These are phyloP conservation scores for Lymantria monacha DNA, from an alignment of 2,888 invertebrate species.

Conservation along the genomic window DNA sequence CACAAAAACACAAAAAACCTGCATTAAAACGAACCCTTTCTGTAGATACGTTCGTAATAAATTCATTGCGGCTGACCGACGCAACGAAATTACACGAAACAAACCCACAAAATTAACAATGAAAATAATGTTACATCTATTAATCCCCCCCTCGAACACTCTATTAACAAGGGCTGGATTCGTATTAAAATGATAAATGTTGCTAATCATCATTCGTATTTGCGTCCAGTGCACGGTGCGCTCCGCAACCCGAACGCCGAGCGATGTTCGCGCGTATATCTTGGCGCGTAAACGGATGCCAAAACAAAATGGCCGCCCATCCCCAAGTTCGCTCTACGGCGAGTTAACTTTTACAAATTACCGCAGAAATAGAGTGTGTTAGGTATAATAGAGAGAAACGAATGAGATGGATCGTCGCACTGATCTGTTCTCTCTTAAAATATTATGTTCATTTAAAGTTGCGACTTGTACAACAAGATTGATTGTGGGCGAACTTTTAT, in stretches of 20 bases:
- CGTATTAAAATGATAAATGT: conserved; percentile 80
- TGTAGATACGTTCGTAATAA: conserved; percentile 40
- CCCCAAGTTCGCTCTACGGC: conserved; percentile 63
- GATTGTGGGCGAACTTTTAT: conserved; percentile 39
- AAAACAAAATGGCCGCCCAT: conserved; percentile 41
- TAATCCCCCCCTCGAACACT: conserved; percentile 70
- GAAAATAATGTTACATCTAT: conserved; percentile 75
- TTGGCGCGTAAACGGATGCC: conserved; percentile 31
- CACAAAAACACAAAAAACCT: conserved; percentile 22
- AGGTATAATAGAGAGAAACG: conserved; percentile 48
- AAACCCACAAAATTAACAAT: conserved; percentile 73
- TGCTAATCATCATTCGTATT: conserved; percentile 67
- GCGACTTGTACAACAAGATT: conserved; percentile 24
- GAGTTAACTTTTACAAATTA: conserved; percentile 79
- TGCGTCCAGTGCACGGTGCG: conserved; percentile 38
- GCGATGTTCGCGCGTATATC: conserved; percentile 1
- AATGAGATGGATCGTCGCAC: conserved; percentile 67
- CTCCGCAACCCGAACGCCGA: conserved; percentile 18
- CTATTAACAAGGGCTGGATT: conserved; percentile 71
- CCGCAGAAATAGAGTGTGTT: conserved; percentile 65
- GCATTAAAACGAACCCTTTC: conserved; percentile 35
- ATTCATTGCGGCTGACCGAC: conserved; percentile 46
- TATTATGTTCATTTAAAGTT: conserved; percentile 45
- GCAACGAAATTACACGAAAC: conserved; percentile 49
- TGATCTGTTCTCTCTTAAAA: conserved; percentile 63